Evolutionary conservation across 2,888 invertebrate species (phyloP).

Genomic region (Aplocera efformata): DNA sequence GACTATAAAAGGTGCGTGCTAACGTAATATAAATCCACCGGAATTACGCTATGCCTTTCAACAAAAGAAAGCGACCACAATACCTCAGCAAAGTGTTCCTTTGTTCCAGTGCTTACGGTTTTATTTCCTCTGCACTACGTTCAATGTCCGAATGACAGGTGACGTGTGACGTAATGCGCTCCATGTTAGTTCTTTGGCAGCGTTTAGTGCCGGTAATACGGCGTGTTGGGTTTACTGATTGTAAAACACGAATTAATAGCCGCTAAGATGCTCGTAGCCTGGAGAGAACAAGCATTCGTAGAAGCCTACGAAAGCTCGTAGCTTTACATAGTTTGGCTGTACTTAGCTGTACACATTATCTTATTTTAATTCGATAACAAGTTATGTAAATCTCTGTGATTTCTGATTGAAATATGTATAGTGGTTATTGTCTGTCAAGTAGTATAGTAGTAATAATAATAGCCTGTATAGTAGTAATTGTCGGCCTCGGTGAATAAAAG

Average conservation of each 20-base stretch:
- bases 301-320: too few relatives aligned
- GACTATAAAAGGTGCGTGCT: constrained; percentile 13
- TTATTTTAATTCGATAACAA: too few relatives aligned
- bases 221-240: constrained; percentile 5
- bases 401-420: too few relatives aligned
- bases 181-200: constrained; percentile 2
- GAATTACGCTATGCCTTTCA: constrained; percentile 14
- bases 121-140: constrained; percentile 15
- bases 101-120: constrained; percentile 21
- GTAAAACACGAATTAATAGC: not conserved
- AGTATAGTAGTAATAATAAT: too few relatives aligned
- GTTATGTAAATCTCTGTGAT: too few relatives aligned
- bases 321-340: too few relatives aligned
- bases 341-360: too few relatives aligned
- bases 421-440: too few relatives aligned
- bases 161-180: constrained; percentile 7
- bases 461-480: too few relatives aligned
- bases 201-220: constrained; percentile 9
- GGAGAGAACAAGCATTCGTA: too few relatives aligned
- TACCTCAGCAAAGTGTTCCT: constrained; percentile 20
- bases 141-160: constrained; percentile 19
- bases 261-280: too few relatives aligned
- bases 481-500: too few relatives aligned
- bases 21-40: constrained; percentile 10
- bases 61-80: constrained; percentile 20